Evolutionary conservation across 2,113 vertebrate species (phyloP).

Genomic region (Oophaga pumilio): DNA sequence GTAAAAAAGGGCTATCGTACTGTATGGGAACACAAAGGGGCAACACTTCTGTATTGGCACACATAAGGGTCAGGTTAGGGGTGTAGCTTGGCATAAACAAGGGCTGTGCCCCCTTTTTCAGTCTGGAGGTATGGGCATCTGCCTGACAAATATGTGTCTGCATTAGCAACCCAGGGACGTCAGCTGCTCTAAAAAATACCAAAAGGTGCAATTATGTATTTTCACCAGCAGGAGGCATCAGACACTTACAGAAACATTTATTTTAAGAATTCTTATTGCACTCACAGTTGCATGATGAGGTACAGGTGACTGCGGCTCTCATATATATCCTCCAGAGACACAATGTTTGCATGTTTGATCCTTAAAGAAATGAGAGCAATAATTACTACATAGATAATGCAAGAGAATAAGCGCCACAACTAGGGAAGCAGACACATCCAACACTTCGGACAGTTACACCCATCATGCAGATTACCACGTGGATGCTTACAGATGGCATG

Average conservation of each 20-base stretch:
- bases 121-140: not conserved
- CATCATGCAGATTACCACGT: not conserved
- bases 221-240: constrained; percentile 36
- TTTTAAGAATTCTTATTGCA: constrained; percentile 44
- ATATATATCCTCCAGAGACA: constrained; percentile 96
- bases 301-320: constrained; percentile 95
- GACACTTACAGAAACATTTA: not conserved
- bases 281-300: constrained; percentile 99
- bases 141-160: not conserved
- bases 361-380: constrained; percentile 66
- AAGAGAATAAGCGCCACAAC: not conserved
- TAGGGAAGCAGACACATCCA: too few species aligned
- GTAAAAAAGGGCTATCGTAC: too few species aligned
- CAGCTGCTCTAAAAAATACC: not conserved
- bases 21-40: too few species aligned
- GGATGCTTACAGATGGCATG: not conserved
- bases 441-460: not conserved
- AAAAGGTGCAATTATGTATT: not conserved
- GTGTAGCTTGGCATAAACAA: too few species aligned
- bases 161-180: not conserved
- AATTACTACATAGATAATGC: not conserved
- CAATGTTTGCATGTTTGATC: constrained; percentile 96
- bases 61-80: too few species aligned
- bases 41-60: too few species aligned
- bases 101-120: too few species aligned